Conservation (phyloP, 2,113 vertebrate species). For the Eonycteris spelaea region DNA sequence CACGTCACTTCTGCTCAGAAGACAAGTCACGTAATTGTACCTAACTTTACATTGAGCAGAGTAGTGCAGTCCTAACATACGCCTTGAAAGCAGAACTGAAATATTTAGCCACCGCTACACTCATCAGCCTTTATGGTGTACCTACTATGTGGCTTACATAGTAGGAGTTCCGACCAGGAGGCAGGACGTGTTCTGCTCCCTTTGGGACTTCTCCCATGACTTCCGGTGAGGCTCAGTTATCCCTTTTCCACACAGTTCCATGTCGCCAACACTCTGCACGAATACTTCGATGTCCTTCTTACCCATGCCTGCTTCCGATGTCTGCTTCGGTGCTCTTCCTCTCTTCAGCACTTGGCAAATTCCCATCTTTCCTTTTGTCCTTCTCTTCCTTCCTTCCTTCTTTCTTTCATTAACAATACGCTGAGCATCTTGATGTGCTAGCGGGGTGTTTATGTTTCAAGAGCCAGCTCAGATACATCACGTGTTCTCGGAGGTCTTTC, state of each 20-base stretch:
- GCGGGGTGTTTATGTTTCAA: not conserved
- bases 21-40: not conserved
- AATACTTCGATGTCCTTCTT: not conserved
- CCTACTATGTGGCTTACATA: not conserved
- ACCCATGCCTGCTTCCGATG: not conserved
- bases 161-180: not conserved
- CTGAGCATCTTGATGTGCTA: not conserved
- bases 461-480: not conserved
- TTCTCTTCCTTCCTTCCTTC: not conserved
- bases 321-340: not conserved
- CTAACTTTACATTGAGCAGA: not conserved
- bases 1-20: not conserved
- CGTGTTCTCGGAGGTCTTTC: not conserved
- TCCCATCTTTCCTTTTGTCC: not conserved
- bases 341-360: not conserved
- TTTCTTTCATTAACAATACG: not conserved
- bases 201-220: not conserved
- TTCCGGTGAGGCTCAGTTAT: not conserved
- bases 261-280: not conserved
- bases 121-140: not conserved
- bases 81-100: not conserved
- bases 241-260: not conserved
- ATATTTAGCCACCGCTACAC: not conserved
- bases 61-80: not conserved
- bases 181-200: not conserved